phyloP scores from a whole-genome alignment of 1,140 invertebrate genomes.

The Zaprionus inermis region DNA sequence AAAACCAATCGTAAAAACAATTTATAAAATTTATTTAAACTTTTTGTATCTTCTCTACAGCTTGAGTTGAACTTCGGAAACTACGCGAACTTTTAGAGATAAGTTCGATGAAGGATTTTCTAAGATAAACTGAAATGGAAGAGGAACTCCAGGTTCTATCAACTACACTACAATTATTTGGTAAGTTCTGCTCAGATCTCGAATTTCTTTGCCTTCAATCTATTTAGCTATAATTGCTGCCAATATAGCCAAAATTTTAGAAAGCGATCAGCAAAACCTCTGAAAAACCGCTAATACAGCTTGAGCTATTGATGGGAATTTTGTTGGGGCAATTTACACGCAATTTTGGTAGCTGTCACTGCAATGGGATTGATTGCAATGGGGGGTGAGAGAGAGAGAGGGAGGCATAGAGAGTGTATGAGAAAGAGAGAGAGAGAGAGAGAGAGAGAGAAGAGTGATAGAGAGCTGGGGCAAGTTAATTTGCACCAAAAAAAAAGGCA shows the following conservation, averaged over 20 bases:
- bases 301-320: not conserved
- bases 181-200: not conserved
- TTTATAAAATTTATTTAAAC: too few relatives aligned
- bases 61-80: too few relatives aligned
- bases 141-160: too few relatives aligned
- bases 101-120: too few relatives aligned
- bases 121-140: too few relatives aligned
- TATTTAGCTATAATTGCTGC: not conserved
- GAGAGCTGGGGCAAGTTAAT: not conserved
- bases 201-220: not conserved
- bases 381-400: not conserved
- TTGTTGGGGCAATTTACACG: not conserved
- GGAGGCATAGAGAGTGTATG: not conserved
- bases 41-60: too few relatives aligned
- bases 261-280: not conserved
- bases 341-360: not conserved
- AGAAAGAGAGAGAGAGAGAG: not conserved
- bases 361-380: not conserved
- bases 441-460: not conserved
- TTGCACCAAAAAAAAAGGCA: not conserved
- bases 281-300: not conserved
- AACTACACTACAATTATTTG: too few relatives aligned
- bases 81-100: too few relatives aligned
- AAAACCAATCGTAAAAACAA: too few relatives aligned
- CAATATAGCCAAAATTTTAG: not conserved